Conservation (phyloP, 2,888 invertebrate species). For the Drosophila prolongata region DNA sequence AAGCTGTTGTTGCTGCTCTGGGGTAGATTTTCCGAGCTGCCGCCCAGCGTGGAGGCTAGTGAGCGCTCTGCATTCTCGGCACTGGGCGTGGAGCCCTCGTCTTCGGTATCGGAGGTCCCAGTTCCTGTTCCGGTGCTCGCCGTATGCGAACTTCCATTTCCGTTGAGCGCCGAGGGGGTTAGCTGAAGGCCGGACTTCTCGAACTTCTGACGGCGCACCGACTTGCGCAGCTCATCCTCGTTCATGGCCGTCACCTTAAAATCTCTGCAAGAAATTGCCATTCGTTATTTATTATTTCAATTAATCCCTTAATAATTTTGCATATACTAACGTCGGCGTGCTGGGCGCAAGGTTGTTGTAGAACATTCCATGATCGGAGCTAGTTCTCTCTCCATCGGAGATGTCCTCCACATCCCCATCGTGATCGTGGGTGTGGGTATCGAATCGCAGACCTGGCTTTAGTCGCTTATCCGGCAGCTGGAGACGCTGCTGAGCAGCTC, state of each 20-base stretch:
- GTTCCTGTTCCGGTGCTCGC: conserved; percentile 86
- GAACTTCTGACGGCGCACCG: conserved; percentile 89
- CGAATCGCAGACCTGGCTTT: conserved; percentile 85
- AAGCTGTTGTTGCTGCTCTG: conserved; percentile 82
- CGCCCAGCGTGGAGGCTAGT: conserved; percentile 88
- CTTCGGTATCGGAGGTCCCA: conserved; percentile 91
- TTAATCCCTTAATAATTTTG: neutral
- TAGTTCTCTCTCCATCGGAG: conserved; percentile 92
- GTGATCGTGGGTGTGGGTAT: conserved; percentile 90
- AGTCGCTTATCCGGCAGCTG: conserved; percentile 82
- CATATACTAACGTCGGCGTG: conserved; percentile 83
- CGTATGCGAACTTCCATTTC: conserved; percentile 84
- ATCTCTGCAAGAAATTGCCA: conserved; percentile 85
- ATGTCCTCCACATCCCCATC: conserved; percentile 95
- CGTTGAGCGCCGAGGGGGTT: conserved; percentile 67
- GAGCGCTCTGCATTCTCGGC: conserved; percentile 92
- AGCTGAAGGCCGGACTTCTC: conserved; percentile 85
- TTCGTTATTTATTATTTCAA: neutral
- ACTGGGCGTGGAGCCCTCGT: conserved; percentile 91
- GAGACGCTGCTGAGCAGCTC: conserved; percentile 52
- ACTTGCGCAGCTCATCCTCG: conserved; percentile 92
- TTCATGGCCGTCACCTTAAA: conserved; percentile 96
- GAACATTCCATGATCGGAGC: conserved; percentile 90
- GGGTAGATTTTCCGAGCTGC: conserved; percentile 88
- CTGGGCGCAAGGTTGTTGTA: conserved; percentile 86